Evolutionary conservation across 2,797 vertebrate species (phyloP), one percentile per base, ranked within the genome.

Genomic region (Valencia hispanica): DNA sequence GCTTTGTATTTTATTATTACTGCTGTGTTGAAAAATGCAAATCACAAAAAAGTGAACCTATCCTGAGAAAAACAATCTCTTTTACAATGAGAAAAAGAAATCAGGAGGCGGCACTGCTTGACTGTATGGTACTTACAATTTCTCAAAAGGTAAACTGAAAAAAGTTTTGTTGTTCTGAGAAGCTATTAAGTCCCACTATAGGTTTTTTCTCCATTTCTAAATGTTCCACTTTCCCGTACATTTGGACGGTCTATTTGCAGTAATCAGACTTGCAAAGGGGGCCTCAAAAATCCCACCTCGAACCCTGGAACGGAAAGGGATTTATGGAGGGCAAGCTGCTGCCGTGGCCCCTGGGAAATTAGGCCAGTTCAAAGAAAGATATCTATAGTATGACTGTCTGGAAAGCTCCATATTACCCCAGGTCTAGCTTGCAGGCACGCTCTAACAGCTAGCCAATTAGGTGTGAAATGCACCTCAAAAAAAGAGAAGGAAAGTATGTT

Each of bases 341-440:
- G 81, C 78, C 57, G n/a, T 78, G 59, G 84, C 92, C 88, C 89
- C 72, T 84, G 92, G 93, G 93, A 93, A 93, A 95, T 95, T 91
- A 92, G 91, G 80, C 72, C 66, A 77, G 88, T 87, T 86, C 79
- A 91, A 91, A 87, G 82, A 86, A 88, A 84, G 80, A 71, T 80
- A 89, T 88, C 83, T 84, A 88, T 88, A 88, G 92, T 83, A 84
- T 78, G 47, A 87, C 89, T 74, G 86, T 72, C 77, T 82, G 65
- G 20, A 84, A 87, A 84, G 75, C 48, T 73, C 75, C 68, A 78
- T 80, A 83, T 74, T 75, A 79, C 87, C 85, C 68, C 43, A 36
- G 73, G 83, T 86, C 88, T 87, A 79, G 72, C 86, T 89, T 75
- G 70, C 17, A 83, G 82, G 78, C 75, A 73, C 65, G 77, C 79